A percentile compares a stretch with the other conserved stretches of the same genome.
Conservation (phyloP, 2,888 invertebrate genomes). For the Blera fallax region DNA sequence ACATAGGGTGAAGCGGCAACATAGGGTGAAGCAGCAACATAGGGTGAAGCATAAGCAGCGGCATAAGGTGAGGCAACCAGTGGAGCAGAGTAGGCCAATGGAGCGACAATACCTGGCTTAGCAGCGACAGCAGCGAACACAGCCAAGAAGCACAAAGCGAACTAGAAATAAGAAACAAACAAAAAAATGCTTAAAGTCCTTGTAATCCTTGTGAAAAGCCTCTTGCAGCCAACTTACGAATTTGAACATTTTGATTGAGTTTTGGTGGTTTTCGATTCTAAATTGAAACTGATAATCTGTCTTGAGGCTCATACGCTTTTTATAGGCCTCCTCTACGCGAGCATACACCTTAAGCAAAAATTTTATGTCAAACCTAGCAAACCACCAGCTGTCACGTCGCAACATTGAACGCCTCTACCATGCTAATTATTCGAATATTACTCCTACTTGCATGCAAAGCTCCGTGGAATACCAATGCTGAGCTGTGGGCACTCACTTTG, state of each 20-base stretch:
- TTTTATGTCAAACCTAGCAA: not conserved
- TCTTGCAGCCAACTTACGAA: constrained; percentile 41
- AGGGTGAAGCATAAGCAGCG: constrained; percentile 52
- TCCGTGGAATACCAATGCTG: constrained; percentile 33
- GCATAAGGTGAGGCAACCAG: constrained; percentile 55
- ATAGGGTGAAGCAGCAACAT: constrained; percentile 41
- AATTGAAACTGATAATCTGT: constrained; percentile 55
- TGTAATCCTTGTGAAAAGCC: not conserved
- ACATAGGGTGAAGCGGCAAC: constrained; percentile 49
- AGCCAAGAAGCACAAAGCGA: constrained; percentile 61
- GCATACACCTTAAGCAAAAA: not conserved
- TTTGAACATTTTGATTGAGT: constrained; percentile 63
- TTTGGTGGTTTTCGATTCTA: constrained; percentile 44
- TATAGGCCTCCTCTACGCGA: constrained; percentile 18
- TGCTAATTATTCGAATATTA: constrained; percentile 51
- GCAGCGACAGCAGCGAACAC: constrained; percentile 58
- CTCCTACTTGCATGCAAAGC: not conserved
- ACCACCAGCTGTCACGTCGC: constrained; percentile 37
- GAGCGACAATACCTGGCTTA: constrained; percentile 59
- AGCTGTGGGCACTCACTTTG: not conserved
- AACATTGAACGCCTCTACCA: constrained; percentile 53
- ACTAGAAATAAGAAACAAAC: constrained; percentile 9
- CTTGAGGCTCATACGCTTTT: not conserved
- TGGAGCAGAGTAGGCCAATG: constrained; percentile 56
- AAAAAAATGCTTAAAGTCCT: too few species aligned